Percentiles rank a stretch among this genome's conserved stretches.
Evolutionary conservation across 2,797 vertebrate species (phyloP).

Genomic region (Falco cherrug): DNA sequence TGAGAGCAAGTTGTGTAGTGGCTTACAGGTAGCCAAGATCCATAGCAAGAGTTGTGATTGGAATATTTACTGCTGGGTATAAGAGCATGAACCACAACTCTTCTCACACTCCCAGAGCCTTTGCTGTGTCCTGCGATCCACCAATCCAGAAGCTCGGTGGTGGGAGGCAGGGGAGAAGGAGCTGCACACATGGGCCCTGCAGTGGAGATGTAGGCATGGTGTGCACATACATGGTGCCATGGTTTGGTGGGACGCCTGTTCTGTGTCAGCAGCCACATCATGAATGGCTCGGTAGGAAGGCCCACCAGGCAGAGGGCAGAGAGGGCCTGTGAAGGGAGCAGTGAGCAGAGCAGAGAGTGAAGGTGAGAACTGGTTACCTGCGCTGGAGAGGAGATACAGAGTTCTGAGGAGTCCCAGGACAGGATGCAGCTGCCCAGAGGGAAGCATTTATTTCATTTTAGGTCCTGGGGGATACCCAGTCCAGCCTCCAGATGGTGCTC

Average conservation of each 20-base stretch:
- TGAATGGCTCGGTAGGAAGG: not conserved
- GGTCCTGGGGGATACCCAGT: not conserved
- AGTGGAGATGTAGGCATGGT: not conserved
- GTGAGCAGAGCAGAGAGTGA: not conserved
- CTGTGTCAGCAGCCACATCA: accelerated
- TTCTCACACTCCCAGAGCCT: not conserved
- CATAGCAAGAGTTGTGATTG: not conserved
- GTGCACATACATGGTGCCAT: not conserved
- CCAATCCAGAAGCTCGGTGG: not conserved
- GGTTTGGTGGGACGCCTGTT: not conserved
- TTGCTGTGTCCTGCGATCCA: not conserved
- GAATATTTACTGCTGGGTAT: not conserved
- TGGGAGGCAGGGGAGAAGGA: not conserved
- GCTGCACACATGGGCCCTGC: not conserved
- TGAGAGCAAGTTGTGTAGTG: not conserved
- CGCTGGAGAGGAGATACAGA: not conserved
- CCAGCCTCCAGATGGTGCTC: not conserved
- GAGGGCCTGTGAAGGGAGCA: not conserved
- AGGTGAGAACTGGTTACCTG: not conserved
- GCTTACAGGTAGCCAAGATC: not conserved
- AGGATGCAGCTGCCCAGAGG: not conserved
- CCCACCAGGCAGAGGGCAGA: not conserved
- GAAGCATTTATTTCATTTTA: not conserved
- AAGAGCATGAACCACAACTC: not conserved
- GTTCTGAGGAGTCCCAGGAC: not conserved